Evolutionary conservation across 1,140 invertebrate genomes (phyloP), one percentile per base, ranked within the genome.

Genomic region (Drosophila suzukii): DNA sequence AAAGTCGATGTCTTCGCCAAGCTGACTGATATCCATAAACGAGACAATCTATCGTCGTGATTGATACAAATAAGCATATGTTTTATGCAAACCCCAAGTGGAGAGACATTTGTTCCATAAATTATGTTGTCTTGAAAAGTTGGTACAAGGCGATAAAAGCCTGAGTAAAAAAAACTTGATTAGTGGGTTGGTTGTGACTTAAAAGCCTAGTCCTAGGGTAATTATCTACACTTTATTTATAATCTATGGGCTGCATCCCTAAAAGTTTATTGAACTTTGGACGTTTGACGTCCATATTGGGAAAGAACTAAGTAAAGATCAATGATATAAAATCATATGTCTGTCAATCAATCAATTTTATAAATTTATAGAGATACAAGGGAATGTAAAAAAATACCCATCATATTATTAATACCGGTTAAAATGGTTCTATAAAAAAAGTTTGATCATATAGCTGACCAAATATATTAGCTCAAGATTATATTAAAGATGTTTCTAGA

Each of bases 1-100:
- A 7, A 41, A 41, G 32, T 15, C 27, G 13, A 41, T 8, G 32
- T 10, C 10, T 43, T 71, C 32, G 57, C 20, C 43, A 30, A 38
- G 41, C 47, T 70, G 66, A 55, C 63, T 41, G 47, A 63, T 55
- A 49, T 20, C 49, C 58, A 77, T 77, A 77, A 77, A 61, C 34
- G 61, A 30, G 49, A 75, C 49, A 53, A 66, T 49, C 17, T 43
- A 55, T 75, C 51, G 67, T 34, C 15, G 10, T 36, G 47, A 74
- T 63, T 50, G 47, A 72, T 62, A 72, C 24, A 62, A 36, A 62
- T 75, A 32, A 27, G 47, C n/a, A 15, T 57, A 70, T 68, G 49
- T 55, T 39, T 56, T 32, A 39, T 55, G 32, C 50, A 68, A 54
- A 54, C 7, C 27, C 13, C 44, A 61, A 38, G 41, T 27, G 13